Base-by-base conservation (phyloP, 2,888 invertebrate species). In the Stenurella melanura region DNA sequence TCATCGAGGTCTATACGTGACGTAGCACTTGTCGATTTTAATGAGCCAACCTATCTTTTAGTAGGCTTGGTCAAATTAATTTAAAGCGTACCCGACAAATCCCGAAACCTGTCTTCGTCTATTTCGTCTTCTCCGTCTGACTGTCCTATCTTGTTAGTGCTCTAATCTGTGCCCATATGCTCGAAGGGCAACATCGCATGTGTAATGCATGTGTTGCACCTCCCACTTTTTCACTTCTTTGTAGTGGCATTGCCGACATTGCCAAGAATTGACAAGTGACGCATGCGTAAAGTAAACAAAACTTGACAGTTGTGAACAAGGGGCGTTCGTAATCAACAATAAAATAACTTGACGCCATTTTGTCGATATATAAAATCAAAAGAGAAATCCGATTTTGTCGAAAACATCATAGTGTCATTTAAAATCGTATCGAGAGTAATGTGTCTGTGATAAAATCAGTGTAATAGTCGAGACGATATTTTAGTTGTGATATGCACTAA, bases 371-470 rank as follows among this genome's bases (percentile, higher is more conserved):
- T 78, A 64, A 77, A 78, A 80, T 76, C 34, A 63, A 78, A 79
- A 74, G 75, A 74, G 58, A 60, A 67, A 81, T 81, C 84, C 58
- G 68, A 68, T 77, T 76, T 80, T 81, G 81, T 80, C 76, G 54
- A 38, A 74, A 76, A 66, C 83, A 85, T 85, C 85, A 56, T 68
- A 15, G 42, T 64, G 56, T 64, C 75, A 73, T 81, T 76, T 73
- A 56, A 74, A 81, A 81, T 72, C 56, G 71, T 74, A 67, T 78
- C 73, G 80, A 61, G 38, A 80, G 85, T 86, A 87, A 89, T 89
- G 89, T 87, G 84, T 87, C 89, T 89, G 89, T 89, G 89, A 89
- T 89, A 89, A 76, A 78, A 79, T 75, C 73, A 78, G 81, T 83
- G 81, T 79, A 84, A 76, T 84, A 83, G 81, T 83, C 77, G 80